Evolutionary conservation across 2,797 vertebrate genomes (phyloP), one percentile per base, ranked within the genome.

Genomic region (Otolemur crassicaudatus): DNA sequence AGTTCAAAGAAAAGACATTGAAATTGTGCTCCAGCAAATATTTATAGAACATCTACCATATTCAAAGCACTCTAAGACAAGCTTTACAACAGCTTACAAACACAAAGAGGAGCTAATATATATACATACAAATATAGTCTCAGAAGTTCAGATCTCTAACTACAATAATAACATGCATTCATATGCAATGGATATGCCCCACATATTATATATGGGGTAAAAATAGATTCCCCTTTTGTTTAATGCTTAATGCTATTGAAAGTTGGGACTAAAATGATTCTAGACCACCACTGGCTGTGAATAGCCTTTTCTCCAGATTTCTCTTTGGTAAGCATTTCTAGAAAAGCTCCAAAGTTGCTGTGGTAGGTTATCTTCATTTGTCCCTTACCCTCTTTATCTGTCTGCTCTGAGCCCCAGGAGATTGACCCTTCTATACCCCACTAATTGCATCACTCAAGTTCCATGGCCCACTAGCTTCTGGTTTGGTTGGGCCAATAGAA

Each of bases 11-110:
- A 94, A 90, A 92, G 46, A 93, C 29, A 53, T 25, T 87, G 80
- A 94, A 96, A 69, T 77, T 40, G 17, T 75, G 94, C 31, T 91
- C 65, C 7, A 84, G 53, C 34, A 94, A 94, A 91, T 93, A 87
- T 72, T 76, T 94, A 75, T 19, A 19, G 63, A 76, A 61, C 9
- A 86, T 31, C 63, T 60, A 76, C 86, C 43, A 37, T 49, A 9
- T 58, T 27, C 56, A 94, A 93, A 2, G 88, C 58, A 65, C 58
- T 92, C 29, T 65, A 85, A 90, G 75, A 27, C 40, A 61, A 88
- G 82, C 58, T 70, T 86, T 77, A 37, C 4, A 27, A 91, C 56
- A 70, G 23, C 19, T 75, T 80, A 60, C 2, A 58, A 34, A 31
- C 37, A 93, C 22, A 75, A 69, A 96, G 49, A 92, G 60, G 25